These are phyloP conservation scores for Pterocles burchelli DNA, from an alignment of 2,113 vertebrate genomes.

Conservation along the genomic window DNA sequence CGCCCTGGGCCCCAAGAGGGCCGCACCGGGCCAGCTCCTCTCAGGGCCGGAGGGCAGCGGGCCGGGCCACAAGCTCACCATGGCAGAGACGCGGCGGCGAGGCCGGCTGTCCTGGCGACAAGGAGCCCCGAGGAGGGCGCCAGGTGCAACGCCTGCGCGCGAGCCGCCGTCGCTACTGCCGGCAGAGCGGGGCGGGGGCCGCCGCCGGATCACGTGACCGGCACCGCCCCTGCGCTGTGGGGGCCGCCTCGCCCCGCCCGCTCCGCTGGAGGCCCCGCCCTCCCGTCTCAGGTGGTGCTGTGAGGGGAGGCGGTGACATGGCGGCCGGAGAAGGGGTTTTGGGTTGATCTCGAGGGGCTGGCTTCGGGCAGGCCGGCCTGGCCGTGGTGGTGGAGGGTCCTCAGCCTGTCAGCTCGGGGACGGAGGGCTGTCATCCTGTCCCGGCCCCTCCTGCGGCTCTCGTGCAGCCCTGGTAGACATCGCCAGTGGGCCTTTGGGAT, in stretches of 20 bases:
- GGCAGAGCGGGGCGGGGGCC: not conserved
- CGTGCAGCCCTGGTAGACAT: not conserved
- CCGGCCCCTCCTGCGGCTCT: not conserved
- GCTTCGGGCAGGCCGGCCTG: not conserved
- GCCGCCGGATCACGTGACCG: not conserved
- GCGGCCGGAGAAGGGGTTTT: rapidly evolving
- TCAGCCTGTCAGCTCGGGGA: not conserved
- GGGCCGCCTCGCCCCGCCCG: not conserved
- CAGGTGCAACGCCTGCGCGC: not conserved
- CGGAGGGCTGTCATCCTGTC: not conserved
- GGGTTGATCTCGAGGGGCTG: rapidly evolving
- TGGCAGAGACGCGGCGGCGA: conserved; percentile 56
- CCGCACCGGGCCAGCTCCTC: not conserved
- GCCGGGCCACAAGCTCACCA: conserved; percentile 46
- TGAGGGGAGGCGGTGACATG: rapidly evolving
- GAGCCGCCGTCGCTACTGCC: not conserved
- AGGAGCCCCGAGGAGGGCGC: conserved; percentile 14
- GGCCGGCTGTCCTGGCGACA: conserved; percentile 72
- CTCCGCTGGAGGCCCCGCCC: not conserved
- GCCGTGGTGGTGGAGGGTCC: not conserved
- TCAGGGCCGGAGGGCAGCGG: not conserved
- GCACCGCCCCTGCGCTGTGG: not conserved
- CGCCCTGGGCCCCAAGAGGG: not conserved
- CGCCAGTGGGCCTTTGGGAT: not conserved
- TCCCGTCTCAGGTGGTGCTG: not conserved